Base-by-base conservation (phyloP, 2,113 vertebrate species). In the Rhynchomys soricoides region DNA sequence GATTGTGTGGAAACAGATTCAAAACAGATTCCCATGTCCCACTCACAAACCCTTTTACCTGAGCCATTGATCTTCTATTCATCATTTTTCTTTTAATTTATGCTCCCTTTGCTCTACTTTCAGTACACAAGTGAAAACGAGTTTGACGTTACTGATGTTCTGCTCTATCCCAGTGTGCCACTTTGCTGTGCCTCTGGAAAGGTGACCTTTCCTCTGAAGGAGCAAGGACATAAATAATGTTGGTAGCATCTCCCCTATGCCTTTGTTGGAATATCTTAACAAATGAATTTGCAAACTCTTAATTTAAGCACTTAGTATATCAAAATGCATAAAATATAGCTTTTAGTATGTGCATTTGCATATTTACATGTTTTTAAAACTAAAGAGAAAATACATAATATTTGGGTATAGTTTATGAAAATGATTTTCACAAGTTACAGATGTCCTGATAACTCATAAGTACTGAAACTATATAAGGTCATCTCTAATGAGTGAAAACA, bases 401-500 rank as follows among this genome's bases (percentile, higher is more conserved):
- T 96, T 94, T 96, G 57, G 79, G 50, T 92, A 93, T 85, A 78
- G 87, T 50, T 90, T 55, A 91, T 91, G 29, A 96, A 96, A 95
- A 96, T 71, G 62, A 89, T 90, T 95, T 96, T 97, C 68, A 77
- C 81, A 95, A 95, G 85, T 97, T 98, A 92, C 97, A 97, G 95
- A 96, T 97, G 90, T 96, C 97, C 74, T 93, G 95, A 96, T 98
- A 97, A 94, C 95, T 89, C 92, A 12, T 78, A 89, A 97, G 52
- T 78, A 74, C 48, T 92, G 73, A 89, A 91, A 89, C 62, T 96
- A 94, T 95, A 19, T 92, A 96, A 96, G 97, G 95, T 95, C 95
- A 92, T 95, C 85, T 75, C 92, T 97, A 97, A 97, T 96, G 91
- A 97, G 89, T 86, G 86, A 97, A 97, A 98, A 97, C 89, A 96